phyloP scores from a whole-genome alignment of 2,888 invertebrate species.

The Penaeus monodon region DNA sequence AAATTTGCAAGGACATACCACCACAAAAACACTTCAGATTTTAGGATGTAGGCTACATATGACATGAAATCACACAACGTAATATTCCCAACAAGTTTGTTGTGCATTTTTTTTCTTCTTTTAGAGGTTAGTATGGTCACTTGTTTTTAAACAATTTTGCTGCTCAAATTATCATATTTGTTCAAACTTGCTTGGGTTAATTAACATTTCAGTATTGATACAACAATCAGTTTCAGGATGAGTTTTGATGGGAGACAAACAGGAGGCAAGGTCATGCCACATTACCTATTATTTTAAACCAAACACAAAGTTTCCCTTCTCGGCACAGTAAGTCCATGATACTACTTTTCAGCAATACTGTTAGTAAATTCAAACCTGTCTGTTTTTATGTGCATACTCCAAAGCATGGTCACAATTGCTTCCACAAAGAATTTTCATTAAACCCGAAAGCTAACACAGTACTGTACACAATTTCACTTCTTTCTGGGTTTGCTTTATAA shows the following conservation, averaged over 20 bases:
- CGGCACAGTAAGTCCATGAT: background rate
- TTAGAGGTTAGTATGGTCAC: constrained; percentile 49
- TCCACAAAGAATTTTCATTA: too few relatives aligned
- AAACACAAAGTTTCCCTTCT: constrained; percentile 26
- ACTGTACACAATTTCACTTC: too few relatives aligned
- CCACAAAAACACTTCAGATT: constrained; percentile 47
- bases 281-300: background rate
- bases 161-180: constrained; percentile 45
- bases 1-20: constrained; percentile 9
- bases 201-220: constrained; percentile 60
- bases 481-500: too few relatives aligned
- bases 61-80: constrained; percentile 60
- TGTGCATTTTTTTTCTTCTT: constrained; percentile 21
- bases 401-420: too few relatives aligned
- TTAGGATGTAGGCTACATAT: constrained; percentile 51
- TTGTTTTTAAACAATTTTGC: constrained; percentile 31
- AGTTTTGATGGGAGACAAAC: constrained; percentile 48
- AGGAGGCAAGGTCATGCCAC: constrained; percentile 20
- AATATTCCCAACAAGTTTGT: constrained; percentile 39
- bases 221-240: constrained; percentile 55
- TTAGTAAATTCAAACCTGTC: constrained; percentile 2
- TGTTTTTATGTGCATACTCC: too few relatives aligned
- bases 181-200: constrained; percentile 63
- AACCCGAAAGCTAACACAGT: too few relatives aligned
- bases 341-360: background rate